A percentile compares a stretch with the other conserved stretches of the same genome.
phyloP scores from a whole-genome alignment of 2,888 invertebrate genomes.

The Callimorpha dominula region DNA sequence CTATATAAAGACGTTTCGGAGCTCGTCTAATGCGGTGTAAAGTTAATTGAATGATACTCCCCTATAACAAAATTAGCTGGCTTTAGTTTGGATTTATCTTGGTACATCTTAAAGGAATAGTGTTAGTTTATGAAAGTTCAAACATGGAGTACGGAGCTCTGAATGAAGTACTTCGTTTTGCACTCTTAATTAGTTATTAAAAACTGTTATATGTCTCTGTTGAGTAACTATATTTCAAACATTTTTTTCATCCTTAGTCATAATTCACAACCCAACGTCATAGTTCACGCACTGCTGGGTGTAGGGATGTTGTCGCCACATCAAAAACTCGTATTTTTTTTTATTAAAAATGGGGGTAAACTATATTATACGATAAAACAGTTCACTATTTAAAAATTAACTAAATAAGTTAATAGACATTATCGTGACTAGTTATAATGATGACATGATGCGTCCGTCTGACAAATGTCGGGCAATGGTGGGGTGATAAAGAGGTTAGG shows the following conservation, averaged over 20 bases:
- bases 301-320: too few species aligned
- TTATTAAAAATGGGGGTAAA: too few species aligned
- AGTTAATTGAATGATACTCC: conserved; percentile 68
- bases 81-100: conserved; percentile 53
- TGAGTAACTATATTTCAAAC: background rate
- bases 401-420: too few species aligned
- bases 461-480: too few species aligned
- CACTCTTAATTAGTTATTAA: conserved; percentile 20
- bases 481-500: too few species aligned
- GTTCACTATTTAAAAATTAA: too few species aligned
- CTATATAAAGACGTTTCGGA: conserved; percentile 67
- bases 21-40: conserved; percentile 63
- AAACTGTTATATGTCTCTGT: background rate
- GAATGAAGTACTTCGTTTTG: conserved; percentile 22
- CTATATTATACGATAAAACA: too few species aligned
- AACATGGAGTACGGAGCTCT: conserved; percentile 20
- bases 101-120: conserved; percentile 42
- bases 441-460: too few species aligned
- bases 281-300: too few species aligned
- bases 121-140: conserved; percentile 48
- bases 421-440: too few species aligned
- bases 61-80: conserved; percentile 55
- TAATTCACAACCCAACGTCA: background rate
- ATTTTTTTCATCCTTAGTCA: background rate
- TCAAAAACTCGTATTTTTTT: too few species aligned